Percentiles rank a stretch among this genome's conserved stretches.
phyloP scores from a whole-genome alignment of 2,113 vertebrate species.

The Ceyx margarethae region DNA sequence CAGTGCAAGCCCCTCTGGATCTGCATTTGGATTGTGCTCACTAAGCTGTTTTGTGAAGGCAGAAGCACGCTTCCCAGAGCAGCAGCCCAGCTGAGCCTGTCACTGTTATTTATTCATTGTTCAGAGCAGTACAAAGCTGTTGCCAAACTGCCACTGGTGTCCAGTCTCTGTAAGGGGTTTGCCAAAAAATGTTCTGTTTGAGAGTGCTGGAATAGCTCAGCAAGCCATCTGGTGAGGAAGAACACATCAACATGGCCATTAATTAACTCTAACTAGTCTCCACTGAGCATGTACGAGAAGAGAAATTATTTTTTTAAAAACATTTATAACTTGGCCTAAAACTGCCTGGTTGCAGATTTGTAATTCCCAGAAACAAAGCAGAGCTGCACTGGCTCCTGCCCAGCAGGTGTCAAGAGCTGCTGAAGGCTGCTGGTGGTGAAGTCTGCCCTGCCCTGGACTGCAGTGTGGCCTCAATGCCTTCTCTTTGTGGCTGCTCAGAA shows the following conservation, averaged over 20 bases:
- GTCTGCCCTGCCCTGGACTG: rapidly evolving
- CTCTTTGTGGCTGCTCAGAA: neutral
- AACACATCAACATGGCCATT: neutral
- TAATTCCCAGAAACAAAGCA: neutral
- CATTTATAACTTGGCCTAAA: neutral
- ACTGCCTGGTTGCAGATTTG: neutral
- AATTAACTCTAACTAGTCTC: slow-evolving; percentile 1
- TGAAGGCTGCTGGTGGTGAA: neutral
- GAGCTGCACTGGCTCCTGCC: neutral
- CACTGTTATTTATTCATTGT: neutral
- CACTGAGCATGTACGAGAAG: neutral
- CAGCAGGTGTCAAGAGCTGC: neutral
- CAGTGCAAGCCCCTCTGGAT: neutral
- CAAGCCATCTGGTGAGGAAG: slow-evolving; percentile 13
- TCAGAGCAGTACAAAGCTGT: rapidly evolving
- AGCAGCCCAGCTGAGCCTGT: neutral
- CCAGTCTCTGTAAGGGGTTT: neutral
- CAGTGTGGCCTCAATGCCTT: neutral
- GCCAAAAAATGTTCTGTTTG: slow-evolving; percentile 5
- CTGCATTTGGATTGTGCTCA: neutral
- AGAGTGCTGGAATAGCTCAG: neutral
- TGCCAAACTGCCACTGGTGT: slow-evolving; percentile 27
- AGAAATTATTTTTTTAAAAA: neutral
- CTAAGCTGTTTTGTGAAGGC: neutral
- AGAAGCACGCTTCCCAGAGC: neutral